Base-by-base conservation (phyloP, 2,888 invertebrate genomes). In the Scaptomyza flava region DNA sequence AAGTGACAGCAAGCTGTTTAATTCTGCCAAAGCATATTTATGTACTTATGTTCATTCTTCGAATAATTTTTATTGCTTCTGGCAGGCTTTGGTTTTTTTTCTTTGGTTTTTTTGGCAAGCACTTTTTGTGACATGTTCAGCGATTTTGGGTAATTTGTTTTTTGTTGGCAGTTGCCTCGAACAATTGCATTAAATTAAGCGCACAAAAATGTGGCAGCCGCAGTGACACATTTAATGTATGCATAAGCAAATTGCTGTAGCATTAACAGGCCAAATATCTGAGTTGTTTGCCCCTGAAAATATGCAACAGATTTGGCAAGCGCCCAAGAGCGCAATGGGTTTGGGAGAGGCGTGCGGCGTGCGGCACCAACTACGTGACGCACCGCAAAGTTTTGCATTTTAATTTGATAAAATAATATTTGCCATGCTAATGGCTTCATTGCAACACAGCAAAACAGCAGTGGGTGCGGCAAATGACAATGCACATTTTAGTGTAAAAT, bases 371-470 rank as follows among this genome's bases (percentile, higher is more conserved):
- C 62, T 82, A 81, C 87, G 87, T 81, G 81, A 81, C 65, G 59
- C 64, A 68, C 64, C 47, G 72, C 47, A 46, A 75, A 84, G 68
- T 77, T 81, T 64, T 67, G 79, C 77, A 87, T 89, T 84, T 87
- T 77, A 87, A 84, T 89, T 89, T 81, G 74, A 77, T 85, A 81
- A 70, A 89, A 84, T 81, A 84, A 84, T 89, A 87, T 84, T 84
- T 89, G 68, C 77, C 70, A 68, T 58, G 82, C 89, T 89, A 85
- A 85, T 89, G 86, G 84, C 77, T 87, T 74, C 66, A 87, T 80
- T 84, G 76, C 43, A 45, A 12, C 43, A 17, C 20, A 43, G 42
- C 43, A 17, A 1, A 3, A 6, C 0, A 6, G 9, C 3, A 1
- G 2, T 3, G 1, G 6, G 11, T 9, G 23, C 11, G 14, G 27